Evolutionary conservation across 2,888 invertebrate genomes (phyloP), one percentile per base, ranked within the genome.

Genomic region (Lampropteryx suffumata): DNA sequence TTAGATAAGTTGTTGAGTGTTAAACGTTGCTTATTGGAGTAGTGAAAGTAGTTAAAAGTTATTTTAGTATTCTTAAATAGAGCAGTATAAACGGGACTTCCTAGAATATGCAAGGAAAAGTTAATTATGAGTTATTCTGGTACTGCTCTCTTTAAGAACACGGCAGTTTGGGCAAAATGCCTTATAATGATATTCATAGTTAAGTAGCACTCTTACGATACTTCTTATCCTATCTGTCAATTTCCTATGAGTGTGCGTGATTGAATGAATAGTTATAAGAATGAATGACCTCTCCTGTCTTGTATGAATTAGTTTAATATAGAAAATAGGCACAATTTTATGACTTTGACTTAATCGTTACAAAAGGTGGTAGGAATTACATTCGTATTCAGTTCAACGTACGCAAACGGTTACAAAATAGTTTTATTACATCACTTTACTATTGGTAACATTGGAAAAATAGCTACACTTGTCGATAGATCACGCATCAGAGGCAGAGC

Each of bases 221-320:
- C n/a, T 27, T 54, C 46, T 55, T 55, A 50, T 52, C 44, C 43
- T 55, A 34, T 55, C 50, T 55, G 61, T 61, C 61, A 59, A 61
- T 61, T 61, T 57, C 57, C 53, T 57, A 56, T 50, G 45, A 27
- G 41, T 36, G 27, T 56, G 39, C 50, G 53, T 42, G 50, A 14
- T 6, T 49, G 42, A 34, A 32, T 42, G 29, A 36, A 27, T 37
- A 43, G 29, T 28, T 26, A 10, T 33, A 35, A 48, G 29, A 32
- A 29, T 42, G 41, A 41, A 41, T 48, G 41, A 41, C 36, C 30
- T 47, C 11, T 37, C 21, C 17, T 17, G 11, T 36, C n/a, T 12
- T 29, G 2, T 24, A 29, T 35, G 35, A 17, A 36, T 24, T 21
- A 9, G 9, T 24, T 34, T 47, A 14, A 24, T 5, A 32, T 36